Evolutionary conservation across 2,113 vertebrate species (phyloP).

Genomic region (Arvicanthis niloticus): DNA sequence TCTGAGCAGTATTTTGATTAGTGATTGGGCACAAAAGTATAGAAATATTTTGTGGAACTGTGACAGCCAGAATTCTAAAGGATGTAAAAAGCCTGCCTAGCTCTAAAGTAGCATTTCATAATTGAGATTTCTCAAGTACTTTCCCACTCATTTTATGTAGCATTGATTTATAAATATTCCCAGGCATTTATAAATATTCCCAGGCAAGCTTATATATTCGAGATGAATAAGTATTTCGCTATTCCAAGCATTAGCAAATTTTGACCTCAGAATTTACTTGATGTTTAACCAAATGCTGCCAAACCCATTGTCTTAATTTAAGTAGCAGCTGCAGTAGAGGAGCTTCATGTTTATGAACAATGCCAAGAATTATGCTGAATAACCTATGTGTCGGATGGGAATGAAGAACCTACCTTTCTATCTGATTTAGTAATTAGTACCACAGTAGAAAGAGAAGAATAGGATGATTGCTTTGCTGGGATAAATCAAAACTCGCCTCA

Average conservation of each 20-base stretch:
- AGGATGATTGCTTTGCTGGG: not conserved
- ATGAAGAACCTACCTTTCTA: not conserved
- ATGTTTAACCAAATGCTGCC: not conserved
- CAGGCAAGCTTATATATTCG: not conserved
- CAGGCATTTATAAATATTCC: constrained; percentile 46
- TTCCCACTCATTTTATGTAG: constrained; percentile 9
- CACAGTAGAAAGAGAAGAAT: not conserved
- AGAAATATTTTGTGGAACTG: constrained; percentile 20
- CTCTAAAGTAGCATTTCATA: constrained; percentile 15
- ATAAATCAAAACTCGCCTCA: not conserved
- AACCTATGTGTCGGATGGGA: not conserved
- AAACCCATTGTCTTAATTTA: not conserved
- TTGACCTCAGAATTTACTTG: constrained; percentile 1
- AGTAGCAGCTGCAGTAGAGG: not conserved
- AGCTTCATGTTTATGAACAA: not conserved
- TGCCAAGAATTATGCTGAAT: not conserved
- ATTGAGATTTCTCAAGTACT: constrained; percentile 43
- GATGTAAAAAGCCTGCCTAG: not conserved
- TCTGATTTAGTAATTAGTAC: constrained; percentile 11
- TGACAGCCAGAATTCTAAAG: not conserved
- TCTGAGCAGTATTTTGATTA: constrained; percentile 12
- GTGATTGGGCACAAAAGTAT: not conserved
- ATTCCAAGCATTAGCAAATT: not conserved
- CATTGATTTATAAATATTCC: constrained; percentile 61
- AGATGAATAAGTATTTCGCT: not conserved